phyloP scores from a whole-genome alignment of 2,888 invertebrate genomes.

The Troides helena region DNA sequence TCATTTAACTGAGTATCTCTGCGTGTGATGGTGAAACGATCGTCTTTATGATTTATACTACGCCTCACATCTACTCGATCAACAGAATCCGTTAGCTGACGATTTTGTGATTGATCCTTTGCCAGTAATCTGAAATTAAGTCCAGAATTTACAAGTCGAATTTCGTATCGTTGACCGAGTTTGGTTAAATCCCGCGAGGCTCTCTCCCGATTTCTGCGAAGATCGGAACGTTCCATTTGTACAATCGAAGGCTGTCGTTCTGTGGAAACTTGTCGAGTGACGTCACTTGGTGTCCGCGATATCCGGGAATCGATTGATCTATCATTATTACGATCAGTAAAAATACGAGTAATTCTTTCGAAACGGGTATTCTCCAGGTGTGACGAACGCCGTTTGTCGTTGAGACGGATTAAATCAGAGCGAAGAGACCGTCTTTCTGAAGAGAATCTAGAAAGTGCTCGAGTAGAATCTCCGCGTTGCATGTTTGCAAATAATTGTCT shows the following conservation, averaged over 20 bases:
- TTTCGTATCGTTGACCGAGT: not conserved
- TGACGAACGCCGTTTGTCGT: too few relatives aligned
- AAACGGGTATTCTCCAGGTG: not conserved
- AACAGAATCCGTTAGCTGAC: not conserved
- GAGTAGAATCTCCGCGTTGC: not conserved
- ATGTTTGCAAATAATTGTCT: not conserved
- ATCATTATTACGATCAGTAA: not conserved
- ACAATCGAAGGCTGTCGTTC: not conserved
- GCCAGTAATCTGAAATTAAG: too few relatives aligned
- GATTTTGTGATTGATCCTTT: not conserved
- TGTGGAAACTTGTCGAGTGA: not conserved
- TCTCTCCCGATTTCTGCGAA: not conserved
- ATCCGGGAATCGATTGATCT: not conserved
- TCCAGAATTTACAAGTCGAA: not conserved
- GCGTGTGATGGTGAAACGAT: not conserved
- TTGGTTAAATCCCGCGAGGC: not conserved
- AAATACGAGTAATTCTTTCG: not conserved
- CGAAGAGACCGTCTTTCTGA: not conserved
- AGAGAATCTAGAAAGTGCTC: constrained; percentile 4
- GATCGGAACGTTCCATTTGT: constrained; percentile 2
- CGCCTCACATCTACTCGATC: not conserved
- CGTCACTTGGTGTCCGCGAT: not conserved
- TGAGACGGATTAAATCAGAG: not conserved
- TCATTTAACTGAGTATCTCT: not conserved
- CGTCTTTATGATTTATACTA: not conserved